These are phyloP conservation scores for Thysanoteuthis rhombus DNA, from an alignment of 2,888 invertebrate genomes.

Conservation along the genomic window DNA sequence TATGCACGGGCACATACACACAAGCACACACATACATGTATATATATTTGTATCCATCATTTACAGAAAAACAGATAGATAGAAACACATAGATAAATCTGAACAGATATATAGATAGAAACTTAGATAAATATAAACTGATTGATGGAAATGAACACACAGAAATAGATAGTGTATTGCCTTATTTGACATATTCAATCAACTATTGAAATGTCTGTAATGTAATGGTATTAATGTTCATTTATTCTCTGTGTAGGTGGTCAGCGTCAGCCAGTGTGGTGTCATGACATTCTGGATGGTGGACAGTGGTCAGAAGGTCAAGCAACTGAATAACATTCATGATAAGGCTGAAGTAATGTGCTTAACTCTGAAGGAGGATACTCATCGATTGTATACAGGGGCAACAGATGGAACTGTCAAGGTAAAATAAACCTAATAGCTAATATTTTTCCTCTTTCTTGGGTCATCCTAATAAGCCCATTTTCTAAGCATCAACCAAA, in stretches of 20 bases:
- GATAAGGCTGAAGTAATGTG: slow-evolving; percentile 65
- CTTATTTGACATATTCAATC: neutral
- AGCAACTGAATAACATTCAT: slow-evolving; percentile 63
- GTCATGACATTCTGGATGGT: slow-evolving; percentile 66
- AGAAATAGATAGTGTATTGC: neutral
- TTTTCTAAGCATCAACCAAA: neutral
- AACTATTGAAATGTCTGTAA: neutral
- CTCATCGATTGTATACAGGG: slow-evolving; percentile 64
- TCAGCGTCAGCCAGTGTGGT: slow-evolving; percentile 65
- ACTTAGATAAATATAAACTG: neutral
- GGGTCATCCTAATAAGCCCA: neutral
- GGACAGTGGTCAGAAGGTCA: slow-evolving; percentile 68
- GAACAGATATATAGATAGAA: neutral
- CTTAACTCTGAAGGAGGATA: slow-evolving; percentile 63
- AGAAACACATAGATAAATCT: neutral
- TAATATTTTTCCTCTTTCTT: neutral
- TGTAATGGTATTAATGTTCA: neutral
- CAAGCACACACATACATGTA: neutral
- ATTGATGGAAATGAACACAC: neutral
- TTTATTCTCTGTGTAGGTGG: slow-evolving; percentile 53
- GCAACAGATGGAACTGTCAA: slow-evolving; percentile 68
- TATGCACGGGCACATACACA: too few relatives aligned
- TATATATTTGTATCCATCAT: neutral
- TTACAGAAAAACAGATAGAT: neutral
- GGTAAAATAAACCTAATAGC: slow-evolving; percentile 52